Evolutionary conservation across 1,140 invertebrate genomes (phyloP).

Genomic region (Andrena cerasifolii): DNA sequence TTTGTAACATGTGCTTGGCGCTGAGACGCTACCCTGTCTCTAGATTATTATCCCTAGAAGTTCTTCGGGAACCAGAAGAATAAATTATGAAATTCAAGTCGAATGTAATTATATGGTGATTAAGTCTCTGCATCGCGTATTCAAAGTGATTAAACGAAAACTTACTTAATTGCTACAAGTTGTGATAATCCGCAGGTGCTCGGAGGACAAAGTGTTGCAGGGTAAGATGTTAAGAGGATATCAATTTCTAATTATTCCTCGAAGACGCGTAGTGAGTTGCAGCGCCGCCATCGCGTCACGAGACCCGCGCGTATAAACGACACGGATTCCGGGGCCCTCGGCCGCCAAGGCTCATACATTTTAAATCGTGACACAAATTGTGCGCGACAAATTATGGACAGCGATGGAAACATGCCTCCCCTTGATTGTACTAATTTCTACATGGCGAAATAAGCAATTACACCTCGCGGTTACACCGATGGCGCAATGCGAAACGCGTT

Average conservation of each 20-base stretch:
- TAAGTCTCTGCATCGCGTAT: not conserved
- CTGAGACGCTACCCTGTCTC: too few species aligned
- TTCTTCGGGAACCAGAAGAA: not conserved
- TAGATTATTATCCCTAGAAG: too few species aligned
- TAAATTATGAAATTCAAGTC: not conserved
- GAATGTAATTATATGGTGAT: not conserved
- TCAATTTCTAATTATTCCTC: slow-evolving; percentile 58
- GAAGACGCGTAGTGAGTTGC: slow-evolving; percentile 36
- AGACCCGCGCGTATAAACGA: slow-evolving; percentile 16
- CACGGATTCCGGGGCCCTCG: slow-evolving; percentile 23
- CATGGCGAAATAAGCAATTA: not conserved
- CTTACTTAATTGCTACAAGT: not conserved
- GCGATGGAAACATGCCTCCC: slow-evolving; percentile 34
- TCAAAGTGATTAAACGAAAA: not conserved
- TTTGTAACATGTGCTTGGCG: too few species aligned
- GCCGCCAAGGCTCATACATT: slow-evolving; percentile 56
- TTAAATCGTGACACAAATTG: slow-evolving; percentile 66
- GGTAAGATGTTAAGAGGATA: slow-evolving; percentile 34
- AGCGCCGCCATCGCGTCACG: slow-evolving; percentile 26
- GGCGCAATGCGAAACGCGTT: not conserved
- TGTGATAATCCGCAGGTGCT: not conserved
- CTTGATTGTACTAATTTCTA: slow-evolving; percentile 31
- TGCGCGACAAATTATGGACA: slow-evolving; percentile 58
- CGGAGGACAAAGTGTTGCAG: slow-evolving; percentile 61
- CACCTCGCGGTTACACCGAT: not conserved